Percentiles rank a stretch among this genome's conserved stretches.
phyloP scores from a whole-genome alignment of 2,888 invertebrate species.

The Platycheirus albimanus region DNA sequence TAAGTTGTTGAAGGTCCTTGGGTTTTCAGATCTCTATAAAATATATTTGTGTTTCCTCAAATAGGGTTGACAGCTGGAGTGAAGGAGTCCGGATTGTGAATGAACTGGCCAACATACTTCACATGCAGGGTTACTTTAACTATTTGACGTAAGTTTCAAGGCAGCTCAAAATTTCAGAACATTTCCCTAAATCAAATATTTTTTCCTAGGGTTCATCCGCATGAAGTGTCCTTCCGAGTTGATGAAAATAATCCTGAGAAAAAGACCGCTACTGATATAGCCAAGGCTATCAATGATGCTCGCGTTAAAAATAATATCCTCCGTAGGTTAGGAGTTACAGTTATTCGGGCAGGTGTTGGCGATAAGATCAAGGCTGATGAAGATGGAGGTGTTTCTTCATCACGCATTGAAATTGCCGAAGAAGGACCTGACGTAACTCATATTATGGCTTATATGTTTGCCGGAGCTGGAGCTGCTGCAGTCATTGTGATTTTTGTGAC shows the following conservation, averaged over 20 bases:
- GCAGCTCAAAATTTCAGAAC: no score
- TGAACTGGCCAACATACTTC: conserved; percentile 88
- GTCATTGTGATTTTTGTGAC: conserved; percentile 86
- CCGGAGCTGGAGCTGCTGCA: conserved; percentile 86
- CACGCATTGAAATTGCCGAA: conserved; percentile 81
- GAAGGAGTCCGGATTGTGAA: conserved; percentile 89
- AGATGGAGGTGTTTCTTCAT: conserved; percentile 79
- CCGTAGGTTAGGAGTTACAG: conserved; percentile 87
- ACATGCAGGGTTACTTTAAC: conserved; percentile 83
- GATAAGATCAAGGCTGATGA: conserved; percentile 86
- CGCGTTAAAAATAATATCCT: conserved; percentile 87
- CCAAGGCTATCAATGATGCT: conserved; percentile 81
- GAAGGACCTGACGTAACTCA: conserved; percentile 83
- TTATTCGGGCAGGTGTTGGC: conserved; percentile 90
- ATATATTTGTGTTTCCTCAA: conserved; percentile 62
- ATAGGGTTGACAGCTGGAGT: conserved; percentile 86
- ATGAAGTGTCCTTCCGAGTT: conserved; percentile 86
- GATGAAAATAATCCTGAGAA: conserved; percentile 82
- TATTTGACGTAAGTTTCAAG: conserved; percentile 80
- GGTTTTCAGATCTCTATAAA: no score
- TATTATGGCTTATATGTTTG: conserved; percentile 83
- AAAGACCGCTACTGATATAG: conserved; percentile 82
- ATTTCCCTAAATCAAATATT: background rate
- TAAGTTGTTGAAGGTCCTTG: conserved; percentile 81
- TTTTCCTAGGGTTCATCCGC: conserved; percentile 85